phyloP scores from a whole-genome alignment of 2,113 vertebrate genomes.

The Indicator indicator region DNA sequence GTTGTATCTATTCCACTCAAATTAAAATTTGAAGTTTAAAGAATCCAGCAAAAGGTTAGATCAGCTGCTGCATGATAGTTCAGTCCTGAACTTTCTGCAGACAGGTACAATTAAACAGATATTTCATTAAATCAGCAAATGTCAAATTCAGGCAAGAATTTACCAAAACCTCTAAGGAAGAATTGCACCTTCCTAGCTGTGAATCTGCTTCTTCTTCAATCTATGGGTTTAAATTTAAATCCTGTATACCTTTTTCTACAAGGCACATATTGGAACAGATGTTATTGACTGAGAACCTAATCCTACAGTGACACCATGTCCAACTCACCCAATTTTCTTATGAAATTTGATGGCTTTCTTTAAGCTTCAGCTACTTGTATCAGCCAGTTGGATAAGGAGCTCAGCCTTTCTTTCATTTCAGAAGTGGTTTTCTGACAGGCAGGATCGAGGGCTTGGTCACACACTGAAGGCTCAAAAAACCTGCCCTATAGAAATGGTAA shows the following conservation, averaged over 20 bases:
- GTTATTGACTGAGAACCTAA: background rate
- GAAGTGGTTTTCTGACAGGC: background rate
- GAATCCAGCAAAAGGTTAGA: background rate
- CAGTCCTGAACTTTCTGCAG: background rate
- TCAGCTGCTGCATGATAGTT: background rate
- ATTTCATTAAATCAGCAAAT: background rate
- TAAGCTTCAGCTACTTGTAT: background rate
- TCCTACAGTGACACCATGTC: background rate
- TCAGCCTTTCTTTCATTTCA: background rate
- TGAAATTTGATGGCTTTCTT: background rate
- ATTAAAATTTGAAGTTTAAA: background rate
- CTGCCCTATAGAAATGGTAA: background rate
- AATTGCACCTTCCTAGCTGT: background rate
- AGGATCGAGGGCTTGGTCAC: background rate
- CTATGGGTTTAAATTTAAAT: conserved; percentile 6
- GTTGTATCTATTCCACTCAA: background rate
- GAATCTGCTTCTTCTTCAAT: background rate
- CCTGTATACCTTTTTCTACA: background rate
- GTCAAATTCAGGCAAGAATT: background rate
- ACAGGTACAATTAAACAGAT: background rate
- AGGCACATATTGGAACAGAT: background rate
- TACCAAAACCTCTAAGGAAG: background rate
- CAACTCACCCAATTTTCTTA: background rate
- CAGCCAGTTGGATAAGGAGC: background rate
- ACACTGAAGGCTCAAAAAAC: background rate